Base-by-base conservation (phyloP, 2,888 invertebrate genomes). In the Polymixis lichenea region DNA sequence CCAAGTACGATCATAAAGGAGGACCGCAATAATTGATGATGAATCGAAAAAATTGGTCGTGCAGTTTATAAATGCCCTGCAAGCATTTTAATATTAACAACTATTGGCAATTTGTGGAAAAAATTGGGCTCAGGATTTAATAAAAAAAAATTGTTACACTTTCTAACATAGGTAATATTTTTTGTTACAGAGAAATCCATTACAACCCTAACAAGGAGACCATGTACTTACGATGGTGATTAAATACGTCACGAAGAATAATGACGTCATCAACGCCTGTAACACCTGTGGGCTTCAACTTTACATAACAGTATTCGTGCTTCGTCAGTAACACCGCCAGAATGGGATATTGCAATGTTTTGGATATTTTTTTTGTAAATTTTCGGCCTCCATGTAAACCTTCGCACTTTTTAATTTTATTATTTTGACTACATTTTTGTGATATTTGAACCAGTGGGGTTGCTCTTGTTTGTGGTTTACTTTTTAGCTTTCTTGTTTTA, bases 291-390 rank as follows among this genome's bases (percentile, higher is more conserved):
- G 83, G 86, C 89, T 91, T 89, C 90, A 86, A 86, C 89, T 90
- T 93, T 94, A 95, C 94, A 90, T 92, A 95, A 94, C 95, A 96
- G 95, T 95, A 96, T 96, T 96, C 94, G 94, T 94, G 94, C 95
- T 95, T 95, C 94, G 90, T 93, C 95, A 93, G 94, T 93, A 91
- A 94, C 92, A 91, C 95, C 93, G 93, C 95, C 94, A 94, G 95
- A 95, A 95, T 95, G 95, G 95, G 94, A 91, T 89, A 92, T 91
- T 94, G 95, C 94, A 95, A 95, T 95, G 86, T 85, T 87, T 87
- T 86, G 87, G 87, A 87, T 86, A 80, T 65, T 65, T 74, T 79
- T 78, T 83, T 83, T 75, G 66, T 75, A 75, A 88, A 77, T 86
- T 88, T 75, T 88, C 78, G 84, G 84, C 76, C 82, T 83, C 75